Evolutionary conservation across 2,888 invertebrate genomes (phyloP), one percentile per base, ranked within the genome.

Genomic region (Amblyteles armatorius): DNA sequence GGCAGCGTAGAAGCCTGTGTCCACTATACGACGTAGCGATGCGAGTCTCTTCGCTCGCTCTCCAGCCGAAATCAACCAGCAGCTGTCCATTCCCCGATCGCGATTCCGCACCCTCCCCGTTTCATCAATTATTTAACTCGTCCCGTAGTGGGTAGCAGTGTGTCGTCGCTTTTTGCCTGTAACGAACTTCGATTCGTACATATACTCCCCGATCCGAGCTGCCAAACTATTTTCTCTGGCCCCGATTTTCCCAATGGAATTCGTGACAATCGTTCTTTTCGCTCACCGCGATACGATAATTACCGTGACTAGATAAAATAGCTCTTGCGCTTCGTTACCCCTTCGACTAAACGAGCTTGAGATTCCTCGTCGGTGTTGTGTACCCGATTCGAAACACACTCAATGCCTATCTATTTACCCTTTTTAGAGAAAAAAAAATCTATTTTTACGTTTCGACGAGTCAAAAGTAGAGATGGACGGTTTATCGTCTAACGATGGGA

Each of bases 61-160:
- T 44, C 68, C 63, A n/a, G 73, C 72, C 78, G 78, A 81, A 81
- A 84, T 81, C 76, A 74, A 78, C 60, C 63, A 68, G 72, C 87
- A 87, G 87, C 87, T 87, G 87, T 87, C 86, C 85, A 86, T 87
- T 87, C 77, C 77, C 87, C 87, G 86, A 85, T 86, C 86, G 86
- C 79, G 83, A 83, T 85, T 82, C 83, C 87, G 78, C 78, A 74
- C 81, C 84, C 81, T 73, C 67, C 60, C 55, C 77, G 55, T 77
- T 83, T 81, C 85, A 87, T 87, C 83, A 87, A 87, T 87, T 83
- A 87, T 87, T 87, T 77, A 87, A 79, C 76, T 74, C 36, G 77
- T 63, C 78, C 74, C 52, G 65, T 19, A 33, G 74, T 74, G 83
- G 83, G 68, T 83, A 85, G 83, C 68, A 79, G 77, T 85, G 79